Conservation (phyloP, 2,797 vertebrate species). For the Rhinella marina region DNA sequence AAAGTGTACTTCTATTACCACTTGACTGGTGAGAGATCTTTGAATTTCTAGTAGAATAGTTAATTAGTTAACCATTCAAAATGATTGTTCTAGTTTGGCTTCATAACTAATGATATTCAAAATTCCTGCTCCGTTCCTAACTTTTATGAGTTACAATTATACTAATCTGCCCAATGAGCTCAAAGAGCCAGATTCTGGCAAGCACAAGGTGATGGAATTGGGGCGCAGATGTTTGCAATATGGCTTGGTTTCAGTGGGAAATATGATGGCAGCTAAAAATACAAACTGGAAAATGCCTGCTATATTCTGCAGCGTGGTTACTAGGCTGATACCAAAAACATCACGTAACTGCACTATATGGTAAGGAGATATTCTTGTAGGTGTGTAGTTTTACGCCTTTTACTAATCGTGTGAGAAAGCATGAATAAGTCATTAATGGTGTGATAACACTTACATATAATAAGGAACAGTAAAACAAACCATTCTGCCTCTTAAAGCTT, state of each 20-base stretch:
- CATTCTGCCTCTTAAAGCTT: neutral
- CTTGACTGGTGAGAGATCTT: neutral
- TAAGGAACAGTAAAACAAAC: slow-evolving; percentile 2
- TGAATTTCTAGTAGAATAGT: neutral
- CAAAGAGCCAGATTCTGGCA: neutral
- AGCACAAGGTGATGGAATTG: neutral
- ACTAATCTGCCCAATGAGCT: neutral
- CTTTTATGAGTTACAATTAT: slow-evolving; percentile 26
- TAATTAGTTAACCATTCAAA: neutral
- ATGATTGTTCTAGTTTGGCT: neutral
- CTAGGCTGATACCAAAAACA: neutral
- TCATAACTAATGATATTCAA: slow-evolving; percentile 20
- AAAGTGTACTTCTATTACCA: neutral
- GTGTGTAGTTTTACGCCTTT: slow-evolving; percentile 35
- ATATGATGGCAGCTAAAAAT: neutral
- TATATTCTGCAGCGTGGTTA: neutral
- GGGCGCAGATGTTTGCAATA: slow-evolving; percentile 12
- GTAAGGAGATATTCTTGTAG: slow-evolving; percentile 21
- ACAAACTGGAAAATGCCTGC: neutral
- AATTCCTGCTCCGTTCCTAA: neutral
- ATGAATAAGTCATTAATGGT: slow-evolving; percentile 14
- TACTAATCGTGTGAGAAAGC: slow-evolving; percentile 18
- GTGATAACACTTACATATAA: slow-evolving; percentile 31
- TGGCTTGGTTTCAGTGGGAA: neutral
- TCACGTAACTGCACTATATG: neutral